Conservation (phyloP, 2,888 invertebrate genomes). For the Phlogophora meticulosa region DNA sequence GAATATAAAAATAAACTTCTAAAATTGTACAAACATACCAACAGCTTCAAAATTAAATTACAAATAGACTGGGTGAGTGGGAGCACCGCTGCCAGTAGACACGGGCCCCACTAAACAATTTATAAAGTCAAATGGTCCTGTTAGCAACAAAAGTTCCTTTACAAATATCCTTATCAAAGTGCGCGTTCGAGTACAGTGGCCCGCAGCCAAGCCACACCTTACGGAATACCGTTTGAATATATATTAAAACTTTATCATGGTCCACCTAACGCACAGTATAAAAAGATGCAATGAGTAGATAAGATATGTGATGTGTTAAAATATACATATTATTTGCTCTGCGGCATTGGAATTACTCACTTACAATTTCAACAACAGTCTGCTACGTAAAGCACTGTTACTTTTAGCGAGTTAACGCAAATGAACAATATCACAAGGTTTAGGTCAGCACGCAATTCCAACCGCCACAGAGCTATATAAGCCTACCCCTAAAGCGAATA, state of each 20-base stretch:
- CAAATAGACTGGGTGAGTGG: conserved; percentile 57
- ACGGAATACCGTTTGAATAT: conserved; percentile 60
- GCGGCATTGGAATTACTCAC: conserved; percentile 66
- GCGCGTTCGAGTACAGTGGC: conserved; percentile 33
- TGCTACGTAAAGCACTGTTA: conserved; percentile 37
- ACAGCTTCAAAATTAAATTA: conserved; percentile 74
- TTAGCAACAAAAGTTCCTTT: conserved; percentile 61
- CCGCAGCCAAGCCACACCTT: conserved; percentile 59
- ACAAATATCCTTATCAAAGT: conserved; percentile 52
- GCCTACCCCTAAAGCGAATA: conserved; percentile 87
- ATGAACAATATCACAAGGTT: conserved; percentile 64
- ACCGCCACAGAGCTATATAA: conserved; percentile 72
- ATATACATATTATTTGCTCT: conserved; percentile 70
- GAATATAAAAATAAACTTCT: conserved; percentile 85
- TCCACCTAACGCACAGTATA: conserved; percentile 87
- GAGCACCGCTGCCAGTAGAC: conserved; percentile 24
- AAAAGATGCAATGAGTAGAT: conserved; percentile 86
- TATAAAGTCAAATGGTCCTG: conserved; percentile 47
- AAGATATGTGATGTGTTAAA: conserved; percentile 89
- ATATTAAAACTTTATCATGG: conserved; percentile 76
- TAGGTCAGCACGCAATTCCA: conserved; percentile 65
- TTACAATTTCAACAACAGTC: conserved; percentile 53
- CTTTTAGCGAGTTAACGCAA: conserved; percentile 67
- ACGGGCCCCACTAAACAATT: conserved; percentile 36
- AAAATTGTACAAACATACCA: conserved; percentile 81